Percentiles rank a stretch among this genome's conserved stretches.
Evolutionary conservation across 2,113 vertebrate genomes (phyloP).

Genomic region (Pitta sordida): DNA sequence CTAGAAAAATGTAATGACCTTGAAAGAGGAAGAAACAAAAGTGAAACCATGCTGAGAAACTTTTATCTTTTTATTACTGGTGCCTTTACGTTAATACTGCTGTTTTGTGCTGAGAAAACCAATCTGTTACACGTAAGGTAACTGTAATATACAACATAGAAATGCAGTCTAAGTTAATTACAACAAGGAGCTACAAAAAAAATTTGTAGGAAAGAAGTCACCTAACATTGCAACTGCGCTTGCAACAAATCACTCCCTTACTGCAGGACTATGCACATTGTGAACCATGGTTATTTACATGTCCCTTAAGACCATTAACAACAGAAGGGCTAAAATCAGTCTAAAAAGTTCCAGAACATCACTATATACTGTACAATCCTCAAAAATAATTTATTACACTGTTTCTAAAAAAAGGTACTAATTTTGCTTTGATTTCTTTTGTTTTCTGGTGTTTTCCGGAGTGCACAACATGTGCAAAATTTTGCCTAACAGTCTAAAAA

Average conservation of each 20-base stretch:
- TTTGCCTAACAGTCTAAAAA: constrained; percentile 87
- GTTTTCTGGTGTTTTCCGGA: constrained; percentile 51
- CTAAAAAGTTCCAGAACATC: constrained; percentile 92
- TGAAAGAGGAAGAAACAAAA: constrained; percentile 35
- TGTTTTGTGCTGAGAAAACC: constrained; percentile 93
- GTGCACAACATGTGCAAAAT: constrained; percentile 75
- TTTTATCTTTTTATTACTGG: constrained; percentile 74
- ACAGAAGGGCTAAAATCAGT: constrained; percentile 85
- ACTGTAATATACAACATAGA: constrained; percentile 94
- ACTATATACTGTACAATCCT: constrained; percentile 97
- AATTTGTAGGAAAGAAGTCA: constrained; percentile 79
- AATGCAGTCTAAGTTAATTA: constrained; percentile 91
- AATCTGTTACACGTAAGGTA: constrained; percentile 85
- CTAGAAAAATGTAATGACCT: background rate
- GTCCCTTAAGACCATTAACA: constrained; percentile 84
- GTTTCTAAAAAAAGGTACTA: constrained; percentile 90
- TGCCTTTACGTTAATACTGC: constrained; percentile 81
- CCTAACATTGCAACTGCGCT: constrained; percentile 84
- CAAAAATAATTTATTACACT: constrained; percentile 98
- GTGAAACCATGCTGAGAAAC: constrained; percentile 71
- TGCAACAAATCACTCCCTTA: constrained; percentile 77
- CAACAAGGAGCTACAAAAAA: constrained; percentile 96
- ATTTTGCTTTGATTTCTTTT: constrained; percentile 61
- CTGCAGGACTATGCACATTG: constrained; percentile 69
- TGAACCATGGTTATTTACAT: constrained; percentile 87